Percentiles rank a stretch among this genome's conserved stretches.
Evolutionary conservation across 64 coral and sea anemone genomes (phyloP).

Genomic region (Catalaphyllia jardinei): DNA sequence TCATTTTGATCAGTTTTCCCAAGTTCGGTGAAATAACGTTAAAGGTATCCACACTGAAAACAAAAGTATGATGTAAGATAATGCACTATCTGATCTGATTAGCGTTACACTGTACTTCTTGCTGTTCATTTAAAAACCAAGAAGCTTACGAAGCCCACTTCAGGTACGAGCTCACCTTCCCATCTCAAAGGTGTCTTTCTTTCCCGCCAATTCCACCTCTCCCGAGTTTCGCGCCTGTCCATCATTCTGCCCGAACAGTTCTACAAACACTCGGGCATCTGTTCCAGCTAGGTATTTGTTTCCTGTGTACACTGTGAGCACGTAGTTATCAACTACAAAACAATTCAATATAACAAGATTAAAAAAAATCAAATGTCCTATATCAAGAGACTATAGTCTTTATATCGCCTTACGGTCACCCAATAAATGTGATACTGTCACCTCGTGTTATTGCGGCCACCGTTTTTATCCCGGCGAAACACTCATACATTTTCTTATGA

Average conservation of each 20-base stretch:
- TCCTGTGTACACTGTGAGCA: constrained; percentile 61
- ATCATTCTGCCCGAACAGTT: constrained; percentile 44
- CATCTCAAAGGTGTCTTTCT: constrained; percentile 36
- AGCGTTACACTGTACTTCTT: not conserved
- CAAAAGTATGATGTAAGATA: not conserved
- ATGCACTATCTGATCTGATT: no score
- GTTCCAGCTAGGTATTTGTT: constrained; percentile 60
- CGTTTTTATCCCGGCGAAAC: no score
- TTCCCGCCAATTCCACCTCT: constrained; percentile 64
- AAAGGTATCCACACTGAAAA: constrained; percentile 67
- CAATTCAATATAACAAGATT: not conserved
- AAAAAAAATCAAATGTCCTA: not conserved
- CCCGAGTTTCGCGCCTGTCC: constrained; percentile 49
- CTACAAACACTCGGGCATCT: constrained; percentile 66
- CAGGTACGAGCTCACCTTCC: constrained; percentile 11
- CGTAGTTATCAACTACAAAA: constrained; percentile 64
- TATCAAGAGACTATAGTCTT: no score
- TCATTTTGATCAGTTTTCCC: constrained; percentile 57
- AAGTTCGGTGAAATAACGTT: constrained; percentile 63
- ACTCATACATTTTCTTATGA: no score
- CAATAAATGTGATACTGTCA: no score
- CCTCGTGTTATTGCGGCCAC: no score
- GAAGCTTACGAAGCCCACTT: not conserved
- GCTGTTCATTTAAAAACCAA: not conserved
- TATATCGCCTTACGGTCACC: no score